phyloP scores from a whole-genome alignment of 2,797 vertebrate species.

The Sardinella longiceps region DNA sequence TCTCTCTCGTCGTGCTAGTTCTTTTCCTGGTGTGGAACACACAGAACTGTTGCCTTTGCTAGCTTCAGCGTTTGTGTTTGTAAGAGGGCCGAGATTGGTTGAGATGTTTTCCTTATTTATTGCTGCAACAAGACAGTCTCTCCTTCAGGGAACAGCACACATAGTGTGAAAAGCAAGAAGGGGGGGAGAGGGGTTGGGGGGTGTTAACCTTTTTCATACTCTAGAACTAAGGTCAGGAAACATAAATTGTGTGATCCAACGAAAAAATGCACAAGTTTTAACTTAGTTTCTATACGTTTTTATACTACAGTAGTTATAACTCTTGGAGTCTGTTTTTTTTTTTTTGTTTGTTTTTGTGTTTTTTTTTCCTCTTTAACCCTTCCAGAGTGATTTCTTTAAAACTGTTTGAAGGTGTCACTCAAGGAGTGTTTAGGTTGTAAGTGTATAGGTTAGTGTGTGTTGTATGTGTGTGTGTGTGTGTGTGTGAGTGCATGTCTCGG shows the following conservation, averaged over 20 bases:
- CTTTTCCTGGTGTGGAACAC: constrained; percentile 81
- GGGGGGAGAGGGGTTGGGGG: constrained; percentile 83
- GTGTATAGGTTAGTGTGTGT: constrained; percentile 65
- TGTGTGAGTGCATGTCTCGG: constrained; percentile 43
- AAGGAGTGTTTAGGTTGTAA: constrained; percentile 59
- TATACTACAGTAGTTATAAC: constrained; percentile 99
- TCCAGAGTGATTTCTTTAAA: constrained; percentile 82
- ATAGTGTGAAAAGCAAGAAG: constrained; percentile 91
- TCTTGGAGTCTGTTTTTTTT: constrained; percentile 93
- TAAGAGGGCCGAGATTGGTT: constrained; percentile 66
- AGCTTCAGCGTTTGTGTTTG: constrained; percentile 77
- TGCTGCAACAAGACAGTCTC: constrained; percentile 92
- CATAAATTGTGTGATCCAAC: constrained; percentile 89
- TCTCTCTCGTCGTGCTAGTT: constrained; percentile 80
- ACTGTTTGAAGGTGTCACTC: constrained; percentile 41
- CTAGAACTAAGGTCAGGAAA: constrained; percentile 99
- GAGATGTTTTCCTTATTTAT: constrained; percentile 83
- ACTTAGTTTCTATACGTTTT: constrained; percentile 99
- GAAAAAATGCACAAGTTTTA: constrained; percentile 98
- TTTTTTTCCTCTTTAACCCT: constrained; percentile 69
- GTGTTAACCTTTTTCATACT: constrained; percentile 84
- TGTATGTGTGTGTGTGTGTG: constrained; percentile 55
- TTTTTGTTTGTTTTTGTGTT: constrained; percentile 51
- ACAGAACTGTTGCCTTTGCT: constrained; percentile 78
- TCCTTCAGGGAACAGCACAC: constrained; percentile 98